phyloP scores from a whole-genome alignment of 1,140 invertebrate species.

The Lepidurus arcticus region DNA sequence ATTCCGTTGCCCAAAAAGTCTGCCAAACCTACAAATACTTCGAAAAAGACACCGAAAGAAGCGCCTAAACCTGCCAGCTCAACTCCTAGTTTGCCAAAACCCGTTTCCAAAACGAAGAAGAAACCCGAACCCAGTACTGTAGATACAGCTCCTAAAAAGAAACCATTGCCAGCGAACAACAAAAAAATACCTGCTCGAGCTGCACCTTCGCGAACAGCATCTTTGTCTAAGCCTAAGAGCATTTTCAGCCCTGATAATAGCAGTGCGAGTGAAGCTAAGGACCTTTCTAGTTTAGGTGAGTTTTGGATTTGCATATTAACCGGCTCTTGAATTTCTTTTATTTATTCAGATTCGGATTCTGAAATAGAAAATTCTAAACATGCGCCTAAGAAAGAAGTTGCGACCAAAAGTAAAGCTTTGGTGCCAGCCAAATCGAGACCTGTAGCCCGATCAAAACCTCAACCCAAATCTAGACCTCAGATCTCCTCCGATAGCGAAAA shows the following conservation, averaged over 20 bases:
- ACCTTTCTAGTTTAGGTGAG: not conserved
- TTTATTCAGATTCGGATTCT: constrained; percentile 25
- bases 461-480: constrained; percentile 26
- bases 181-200: constrained; percentile 41
- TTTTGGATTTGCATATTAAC: not conserved
- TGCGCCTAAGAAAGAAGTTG: constrained; percentile 14
- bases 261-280: constrained; percentile 59
- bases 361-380: constrained; percentile 27
- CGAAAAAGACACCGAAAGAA: constrained; percentile 32
- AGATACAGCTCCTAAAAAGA: constrained; percentile 34
- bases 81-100: not conserved
- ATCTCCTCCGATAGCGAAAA: constrained; percentile 31
- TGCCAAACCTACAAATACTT: constrained; percentile 26
- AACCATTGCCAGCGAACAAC: constrained; percentile 28
- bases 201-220: constrained; percentile 48
- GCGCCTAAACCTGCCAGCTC: constrained; percentile 22
- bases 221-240: constrained; percentile 65
- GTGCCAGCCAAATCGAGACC: not conserved
- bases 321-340: not conserved
- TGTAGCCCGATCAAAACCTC: constrained; percentile 26
- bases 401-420: constrained; percentile 24
- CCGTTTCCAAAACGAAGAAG: not conserved
- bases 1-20: constrained; percentile 34
- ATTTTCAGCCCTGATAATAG: constrained; percentile 76
- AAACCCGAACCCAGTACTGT: not conserved